Base-by-base conservation (phyloP, 2,888 invertebrate genomes). In the Dicyrtoma fusca region DNA sequence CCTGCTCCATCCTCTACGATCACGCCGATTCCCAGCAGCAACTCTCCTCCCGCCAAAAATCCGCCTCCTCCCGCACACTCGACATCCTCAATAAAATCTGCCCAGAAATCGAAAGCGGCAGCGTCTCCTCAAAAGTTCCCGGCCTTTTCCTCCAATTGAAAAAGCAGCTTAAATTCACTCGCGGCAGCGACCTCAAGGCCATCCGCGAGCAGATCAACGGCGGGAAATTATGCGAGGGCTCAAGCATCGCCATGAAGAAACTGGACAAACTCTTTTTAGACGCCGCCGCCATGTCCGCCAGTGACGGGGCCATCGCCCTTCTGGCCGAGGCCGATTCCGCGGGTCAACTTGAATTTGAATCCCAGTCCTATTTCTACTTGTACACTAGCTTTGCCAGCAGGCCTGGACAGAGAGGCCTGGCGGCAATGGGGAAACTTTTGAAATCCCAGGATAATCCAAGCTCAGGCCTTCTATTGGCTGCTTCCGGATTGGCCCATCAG, bases 251-350 rank as follows among this genome's bases (percentile, higher is more conserved):
- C n/a, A 57, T 42, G 0, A 64, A 72, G 6, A 76, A 76, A 51
- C 72, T 80, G 26, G 53, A 74, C n/a, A 90, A 90, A 79, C 88
- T 92, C 6, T 91, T 91, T 82, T 83, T 93, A 69, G 95, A 96
- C 82, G 94, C 91, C 69, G 84, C 96, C 0, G 89, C 93, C 80
- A 89, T 91, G 71, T 87, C 93, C 0, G 92, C 91, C 34, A 92
- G 90, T 17, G 90, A 91, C 0, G 90, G 91, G 70, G 88, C 92
- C 13, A 88, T 94, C 21, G 90, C 90, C 78, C 89, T 91, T 0
- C 86, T 87, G 55, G 86, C 87, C 1, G 88, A 90, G 75, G 85
- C 95, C 62, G 84, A 95, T 62, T 88, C 88, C 76, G 66, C 44
- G 8, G 76, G 71, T 8, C 19, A 78, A 53, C 62, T 73, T 8